Conservation (phyloP, 2,113 vertebrate species). For the Typhlomys cinereus region DNA sequence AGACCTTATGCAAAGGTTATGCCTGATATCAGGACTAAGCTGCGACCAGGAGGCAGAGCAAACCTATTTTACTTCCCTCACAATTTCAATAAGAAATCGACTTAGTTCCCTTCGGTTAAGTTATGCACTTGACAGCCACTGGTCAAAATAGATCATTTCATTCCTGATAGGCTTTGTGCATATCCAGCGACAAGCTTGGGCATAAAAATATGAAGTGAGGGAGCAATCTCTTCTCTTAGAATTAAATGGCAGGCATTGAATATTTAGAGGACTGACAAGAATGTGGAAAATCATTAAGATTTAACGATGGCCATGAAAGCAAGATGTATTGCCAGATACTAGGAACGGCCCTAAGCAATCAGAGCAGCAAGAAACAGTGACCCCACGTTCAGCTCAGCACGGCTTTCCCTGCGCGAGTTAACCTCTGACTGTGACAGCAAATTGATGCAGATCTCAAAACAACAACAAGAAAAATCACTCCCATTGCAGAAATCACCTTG, state of each 20-base stretch:
- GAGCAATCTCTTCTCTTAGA: background rate
- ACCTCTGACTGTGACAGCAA: constrained; percentile 67
- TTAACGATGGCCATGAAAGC: constrained; percentile 34
- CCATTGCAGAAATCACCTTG: constrained; percentile 52
- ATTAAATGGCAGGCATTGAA: constrained; percentile 37
- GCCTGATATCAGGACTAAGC: too few species aligned
- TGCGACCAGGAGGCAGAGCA: background rate
- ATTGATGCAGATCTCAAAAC: constrained; percentile 65
- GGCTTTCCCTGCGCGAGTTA: constrained; percentile 61
- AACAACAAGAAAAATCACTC: background rate
- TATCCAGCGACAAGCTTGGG: background rate
- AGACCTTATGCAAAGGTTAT: background rate
- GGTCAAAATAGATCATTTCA: constrained; percentile 43
- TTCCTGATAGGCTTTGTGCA: constrained; percentile 32
- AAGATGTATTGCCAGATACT: constrained; percentile 36
- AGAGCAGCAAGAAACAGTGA: constrained; percentile 45
- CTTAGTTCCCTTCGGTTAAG: background rate
- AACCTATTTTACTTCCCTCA: background rate
- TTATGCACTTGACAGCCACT: constrained; percentile 21
- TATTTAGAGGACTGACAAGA: constrained; percentile 5
- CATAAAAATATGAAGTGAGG: background rate
- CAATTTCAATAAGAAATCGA: constrained; percentile 10
- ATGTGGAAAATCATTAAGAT: constrained; percentile 24
- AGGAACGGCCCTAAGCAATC: constrained; percentile 66
- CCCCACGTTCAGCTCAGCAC: constrained; percentile 68